A percentile compares a stretch with the other conserved stretches of the same genome.
phyloP scores from a whole-genome alignment of 2,888 invertebrate genomes.

The Thecocarcelia acutangulata region DNA sequence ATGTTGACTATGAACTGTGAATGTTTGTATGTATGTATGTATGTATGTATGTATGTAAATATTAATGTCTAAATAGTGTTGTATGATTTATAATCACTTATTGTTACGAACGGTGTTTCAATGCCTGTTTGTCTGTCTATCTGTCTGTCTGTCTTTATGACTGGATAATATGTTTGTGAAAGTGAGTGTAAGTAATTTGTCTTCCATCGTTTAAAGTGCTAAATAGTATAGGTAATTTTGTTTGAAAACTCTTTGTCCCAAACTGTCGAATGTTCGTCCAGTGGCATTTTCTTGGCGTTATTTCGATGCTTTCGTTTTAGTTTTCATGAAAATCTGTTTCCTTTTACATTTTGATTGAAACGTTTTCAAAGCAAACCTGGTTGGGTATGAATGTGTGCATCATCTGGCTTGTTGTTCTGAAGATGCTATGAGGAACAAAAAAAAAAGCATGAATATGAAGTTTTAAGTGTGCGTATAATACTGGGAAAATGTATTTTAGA shows the following conservation, averaged over 20 bases:
- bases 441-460: slow-evolving; percentile 32
- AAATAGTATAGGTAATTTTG: slow-evolving; percentile 15
- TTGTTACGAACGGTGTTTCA: slow-evolving; percentile 80
- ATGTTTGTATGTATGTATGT: slow-evolving; percentile 60
- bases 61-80: slow-evolving; percentile 70
- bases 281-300: slow-evolving; percentile 59
- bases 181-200: slow-evolving; percentile 57
- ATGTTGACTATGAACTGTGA: slow-evolving; percentile 45
- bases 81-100: slow-evolving; percentile 79
- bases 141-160: slow-evolving; percentile 54
- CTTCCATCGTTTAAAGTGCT: background rate
- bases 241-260: slow-evolving; percentile 43
- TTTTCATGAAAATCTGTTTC: slow-evolving; percentile 43
- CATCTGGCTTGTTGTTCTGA: slow-evolving; percentile 58
- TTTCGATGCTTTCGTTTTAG: slow-evolving; percentile 64
- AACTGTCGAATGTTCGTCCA: slow-evolving; percentile 41
- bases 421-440: slow-evolving; percentile 8
- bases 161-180: slow-evolving; percentile 37
- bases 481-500: background rate
- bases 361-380: slow-evolving; percentile 59
- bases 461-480: background rate
- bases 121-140: slow-evolving; percentile 67
- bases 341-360: slow-evolving; percentile 42
- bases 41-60: slow-evolving; percentile 65
- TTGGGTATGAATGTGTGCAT: slow-evolving; percentile 40